Base-by-base conservation (phyloP, 2,797 vertebrate species). In the Malurus leucopterus region DNA sequence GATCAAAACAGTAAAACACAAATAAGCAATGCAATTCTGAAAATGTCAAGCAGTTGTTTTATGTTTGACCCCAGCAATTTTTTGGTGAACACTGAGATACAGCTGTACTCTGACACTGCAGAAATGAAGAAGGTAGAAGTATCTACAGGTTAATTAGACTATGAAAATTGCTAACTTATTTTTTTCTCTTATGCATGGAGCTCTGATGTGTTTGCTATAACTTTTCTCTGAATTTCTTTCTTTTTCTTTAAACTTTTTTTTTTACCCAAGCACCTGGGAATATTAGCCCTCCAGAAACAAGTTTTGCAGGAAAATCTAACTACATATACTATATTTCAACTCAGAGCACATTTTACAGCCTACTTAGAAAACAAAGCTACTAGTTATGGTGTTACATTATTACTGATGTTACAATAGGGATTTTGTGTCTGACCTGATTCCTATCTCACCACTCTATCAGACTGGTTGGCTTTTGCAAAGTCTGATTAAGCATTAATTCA, bases 401-500 rank as follows among this genome's bases (percentile, higher is more conserved):
- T 73, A 78, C 44, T 2, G 0, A 50, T 50, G n/a, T 70, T 51
- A 67, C 49, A 78, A 89, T 11, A 87, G 32, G 41, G 61, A 90
- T 87, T 87, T 81, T 84, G 50, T 70, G 40, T 54, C 70, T 75
- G 85, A 89, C 67, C 27, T 47, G 38, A 67, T 43, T 88, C 50
- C 68, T 69, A 43, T 78, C 80, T 90, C 69, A 71, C 38, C 53
- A 70, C 47, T 77, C 64, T 43, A 76, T 86, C 67, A 88, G 64
- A 75, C 23, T 58, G 49, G 38, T 22, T 76, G 43, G 43, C 59
- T 92, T 93, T 67, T 76, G 64, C 57, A 32, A 86, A 89, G 54
- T 75, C 83, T 89, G 77, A 84, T 76, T 76, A 90, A 72, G 57
- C 82, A 85, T 84, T 84, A 90, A 88, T 57, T 72, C 40, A 84